These are phyloP conservation scores for Drosophila aldrichi DNA, from an alignment of 2,888 invertebrate species.

Conservation along the genomic window DNA sequence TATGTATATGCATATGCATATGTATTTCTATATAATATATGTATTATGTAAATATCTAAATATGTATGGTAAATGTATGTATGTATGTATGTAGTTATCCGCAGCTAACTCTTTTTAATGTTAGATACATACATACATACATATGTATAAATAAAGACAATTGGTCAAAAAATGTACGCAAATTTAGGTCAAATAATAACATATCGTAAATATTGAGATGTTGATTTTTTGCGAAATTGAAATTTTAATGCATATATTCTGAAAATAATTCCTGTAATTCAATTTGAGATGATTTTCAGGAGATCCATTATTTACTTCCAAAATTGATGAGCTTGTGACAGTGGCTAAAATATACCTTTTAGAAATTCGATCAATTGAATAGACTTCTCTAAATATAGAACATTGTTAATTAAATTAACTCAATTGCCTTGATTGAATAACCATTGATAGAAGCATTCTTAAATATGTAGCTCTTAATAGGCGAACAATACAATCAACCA, in stretches of 20 bases:
- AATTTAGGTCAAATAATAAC: conserved; percentile 12
- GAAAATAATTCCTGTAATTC: not conserved
- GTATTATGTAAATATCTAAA: too few species aligned
- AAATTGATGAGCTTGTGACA: conserved; percentile 8
- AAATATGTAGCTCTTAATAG: conserved; percentile 9
- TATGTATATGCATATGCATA: not conserved
- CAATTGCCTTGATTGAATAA: conserved; percentile 41
- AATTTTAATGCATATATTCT: too few species aligned
- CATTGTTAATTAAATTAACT: conserved; percentile 41
- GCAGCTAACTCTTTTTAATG: not conserved
- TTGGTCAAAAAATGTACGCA: not conserved
- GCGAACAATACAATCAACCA: conserved; percentile 10
- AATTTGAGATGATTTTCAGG: not conserved
- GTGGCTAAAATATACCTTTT: conserved; percentile 7
- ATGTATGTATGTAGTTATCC: too few species aligned
- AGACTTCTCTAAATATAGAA: conserved; percentile 17
- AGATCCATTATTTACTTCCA: not conserved
- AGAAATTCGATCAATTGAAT: conserved; percentile 32
- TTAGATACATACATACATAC: not conserved
- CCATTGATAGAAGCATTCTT: conserved; percentile 21
- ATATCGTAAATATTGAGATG: too few species aligned
- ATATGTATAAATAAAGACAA: not conserved
- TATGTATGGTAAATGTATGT: too few species aligned
- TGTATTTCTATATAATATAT: too few species aligned
- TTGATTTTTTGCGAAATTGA: too few species aligned